Conservation (phyloP, 2,888 invertebrate genomes). For the Tridacna crocea region DNA sequence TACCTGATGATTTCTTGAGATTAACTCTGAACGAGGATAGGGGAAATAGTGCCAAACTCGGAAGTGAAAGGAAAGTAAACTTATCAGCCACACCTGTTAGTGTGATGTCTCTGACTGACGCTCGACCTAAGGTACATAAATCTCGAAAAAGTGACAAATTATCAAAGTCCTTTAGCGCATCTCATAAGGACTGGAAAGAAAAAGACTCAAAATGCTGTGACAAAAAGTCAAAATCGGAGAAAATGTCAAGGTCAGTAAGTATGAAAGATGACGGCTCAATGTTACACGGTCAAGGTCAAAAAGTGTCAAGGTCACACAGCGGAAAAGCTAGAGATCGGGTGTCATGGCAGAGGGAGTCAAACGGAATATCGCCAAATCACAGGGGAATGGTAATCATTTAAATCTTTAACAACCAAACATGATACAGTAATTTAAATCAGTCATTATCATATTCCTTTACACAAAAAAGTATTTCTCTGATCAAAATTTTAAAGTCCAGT, state of each 20-base stretch:
- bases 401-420: too few relatives aligned
- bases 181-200: slow-evolving; percentile 46
- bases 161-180: slow-evolving; percentile 49
- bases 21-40: slow-evolving; percentile 56
- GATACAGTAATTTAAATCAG: too few relatives aligned
- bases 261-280: slow-evolving; percentile 44
- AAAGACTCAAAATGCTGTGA: slow-evolving; percentile 47
- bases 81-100: slow-evolving; percentile 46
- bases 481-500: too few relatives aligned
- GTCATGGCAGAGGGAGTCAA: slow-evolving; percentile 10
- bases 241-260: slow-evolving; percentile 56
- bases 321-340: slow-evolving; percentile 28
- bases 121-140: slow-evolving; percentile 59
- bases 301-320: slow-evolving; percentile 45
- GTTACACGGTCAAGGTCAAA: slow-evolving; percentile 30
- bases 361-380: slow-evolving; percentile 34
- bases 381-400: slow-evolving; percentile 43
- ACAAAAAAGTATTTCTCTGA: too few relatives aligned
- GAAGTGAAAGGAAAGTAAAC: slow-evolving; percentile 29
- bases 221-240: slow-evolving; percentile 57
- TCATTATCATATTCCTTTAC: too few relatives aligned
- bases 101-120: slow-evolving; percentile 54
- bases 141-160: slow-evolving; percentile 57
- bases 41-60: slow-evolving; percentile 36
- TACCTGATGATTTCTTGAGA: slow-evolving; percentile 92